Evolutionary conservation across 1,140 invertebrate genomes (phyloP).

Genomic region (Hydropsyche tenuis): DNA sequence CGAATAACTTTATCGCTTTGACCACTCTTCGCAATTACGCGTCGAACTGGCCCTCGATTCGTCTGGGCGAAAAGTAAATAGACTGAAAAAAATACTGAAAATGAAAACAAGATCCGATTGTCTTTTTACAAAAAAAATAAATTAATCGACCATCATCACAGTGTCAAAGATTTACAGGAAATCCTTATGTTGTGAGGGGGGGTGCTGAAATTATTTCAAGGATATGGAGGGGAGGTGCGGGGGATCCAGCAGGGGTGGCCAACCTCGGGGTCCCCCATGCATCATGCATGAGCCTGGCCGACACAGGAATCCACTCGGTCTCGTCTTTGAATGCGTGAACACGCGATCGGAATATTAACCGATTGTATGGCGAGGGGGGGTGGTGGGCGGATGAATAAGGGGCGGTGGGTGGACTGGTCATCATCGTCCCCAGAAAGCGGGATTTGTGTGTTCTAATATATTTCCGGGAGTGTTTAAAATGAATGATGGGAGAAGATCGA

Average conservation of each 20-base stretch:
- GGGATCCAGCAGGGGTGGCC: conserved; percentile 18
- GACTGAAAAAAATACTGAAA: no score
- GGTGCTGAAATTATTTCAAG: background rate
- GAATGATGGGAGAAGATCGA: no score
- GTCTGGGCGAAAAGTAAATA: background rate
- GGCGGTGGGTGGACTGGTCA: conserved; percentile 18
- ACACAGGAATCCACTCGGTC: conserved; percentile 50
- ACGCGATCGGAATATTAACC: conserved; percentile 50
- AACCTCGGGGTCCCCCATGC: conserved; percentile 37
- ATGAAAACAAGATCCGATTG: no score
- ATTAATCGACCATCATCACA: no score
- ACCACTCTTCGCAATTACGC: conserved; percentile 47
- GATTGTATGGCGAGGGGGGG: conserved; percentile 5
- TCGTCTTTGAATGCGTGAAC: conserved; percentile 49
- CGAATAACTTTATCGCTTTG: conserved; percentile 49
- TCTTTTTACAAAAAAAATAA: no score
- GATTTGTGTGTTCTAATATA: conserved; percentile 46
- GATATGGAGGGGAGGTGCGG: background rate
- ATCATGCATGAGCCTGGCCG: conserved; percentile 49
- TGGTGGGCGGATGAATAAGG: background rate
- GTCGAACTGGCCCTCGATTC: conserved; percentile 9
- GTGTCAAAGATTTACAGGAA: no score
- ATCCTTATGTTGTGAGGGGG: background rate
- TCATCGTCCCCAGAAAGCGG: conserved; percentile 35
- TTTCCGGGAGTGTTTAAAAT: conserved; percentile 32